Evolutionary conservation across 2,888 invertebrate species (phyloP).

Genomic region (Mimachlamys varia): DNA sequence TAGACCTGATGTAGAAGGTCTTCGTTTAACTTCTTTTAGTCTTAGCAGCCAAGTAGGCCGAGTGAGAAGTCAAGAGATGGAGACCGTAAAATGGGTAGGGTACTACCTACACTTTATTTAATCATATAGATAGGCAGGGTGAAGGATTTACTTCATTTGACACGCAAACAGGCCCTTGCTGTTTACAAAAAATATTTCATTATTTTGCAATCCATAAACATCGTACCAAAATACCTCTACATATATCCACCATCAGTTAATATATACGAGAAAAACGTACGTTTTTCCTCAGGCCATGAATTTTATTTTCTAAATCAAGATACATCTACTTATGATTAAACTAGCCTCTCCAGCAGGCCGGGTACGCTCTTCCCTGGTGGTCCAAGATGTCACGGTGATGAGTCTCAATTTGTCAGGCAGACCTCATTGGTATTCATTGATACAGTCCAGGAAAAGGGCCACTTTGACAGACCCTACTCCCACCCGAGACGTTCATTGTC

Average conservation of each 20-base stretch:
- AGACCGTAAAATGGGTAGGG: no score
- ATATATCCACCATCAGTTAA: no score
- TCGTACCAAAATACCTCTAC: neutral
- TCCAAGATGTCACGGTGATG: constrained; percentile 11
- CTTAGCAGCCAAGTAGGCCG: no score
- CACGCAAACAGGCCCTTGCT: neutral
- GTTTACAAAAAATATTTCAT: neutral
- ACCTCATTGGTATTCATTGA: constrained; percentile 32
- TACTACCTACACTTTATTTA: no score
- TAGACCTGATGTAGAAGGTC: no score
- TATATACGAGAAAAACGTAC: neutral
- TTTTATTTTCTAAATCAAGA: neutral
- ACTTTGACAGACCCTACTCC: constrained; percentile 4
- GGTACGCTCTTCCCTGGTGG: neutral
- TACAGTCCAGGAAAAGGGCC: neutral
- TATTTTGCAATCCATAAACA: neutral
- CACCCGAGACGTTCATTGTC: constrained; percentile 18
- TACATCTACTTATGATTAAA: neutral
- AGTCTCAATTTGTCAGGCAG: constrained; percentile 36
- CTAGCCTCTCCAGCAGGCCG: neutral
- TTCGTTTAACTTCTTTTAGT: no score
- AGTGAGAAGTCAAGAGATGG: no score
- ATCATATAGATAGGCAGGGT: no score
- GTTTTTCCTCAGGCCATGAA: neutral
- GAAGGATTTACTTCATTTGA: no score